Conservation (phyloP, 2,888 invertebrate genomes). For the Chirona hameri region DNA sequence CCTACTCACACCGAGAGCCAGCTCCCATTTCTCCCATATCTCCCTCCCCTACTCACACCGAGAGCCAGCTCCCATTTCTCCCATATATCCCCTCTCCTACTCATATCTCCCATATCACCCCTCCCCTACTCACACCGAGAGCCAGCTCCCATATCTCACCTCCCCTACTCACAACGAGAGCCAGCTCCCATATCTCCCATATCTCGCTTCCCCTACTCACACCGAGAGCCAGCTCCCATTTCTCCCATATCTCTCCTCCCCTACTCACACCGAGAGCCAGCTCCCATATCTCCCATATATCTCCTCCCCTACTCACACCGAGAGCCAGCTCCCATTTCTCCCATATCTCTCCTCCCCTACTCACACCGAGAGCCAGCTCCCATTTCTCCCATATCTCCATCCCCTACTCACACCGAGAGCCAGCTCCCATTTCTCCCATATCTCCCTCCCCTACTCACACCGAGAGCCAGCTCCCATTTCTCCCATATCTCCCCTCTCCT, state of each 20-base stretch:
- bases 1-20: not conserved
- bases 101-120: too few relatives aligned
- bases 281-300: too few relatives aligned
- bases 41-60: conserved; percentile 51
- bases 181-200: too few relatives aligned
- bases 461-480: not conserved
- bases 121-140: conserved; percentile 56
- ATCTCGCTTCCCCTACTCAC: conserved; percentile 45
- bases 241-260: too few relatives aligned
- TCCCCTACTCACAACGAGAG: not conserved
- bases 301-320: conserved; percentile 51
- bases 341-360: too few relatives aligned
- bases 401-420: conserved; percentile 63
- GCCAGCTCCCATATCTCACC: conserved; percentile 95
- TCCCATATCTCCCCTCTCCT: too few relatives aligned
- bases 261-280: not conserved
- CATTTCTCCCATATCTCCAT: too few relatives aligned
- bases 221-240: conserved; percentile 88
- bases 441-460: not conserved
- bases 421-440: too few relatives aligned
- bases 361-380: not conserved
- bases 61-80: conserved; percentile 93
- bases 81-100: too few relatives aligned
- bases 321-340: conserved; percentile 93
- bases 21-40: too few relatives aligned